Percentiles rank a stretch among this genome's conserved stretches.
Conservation (phyloP, 2,113 vertebrate genomes). For the Forbesichthys agassizii region DNA sequence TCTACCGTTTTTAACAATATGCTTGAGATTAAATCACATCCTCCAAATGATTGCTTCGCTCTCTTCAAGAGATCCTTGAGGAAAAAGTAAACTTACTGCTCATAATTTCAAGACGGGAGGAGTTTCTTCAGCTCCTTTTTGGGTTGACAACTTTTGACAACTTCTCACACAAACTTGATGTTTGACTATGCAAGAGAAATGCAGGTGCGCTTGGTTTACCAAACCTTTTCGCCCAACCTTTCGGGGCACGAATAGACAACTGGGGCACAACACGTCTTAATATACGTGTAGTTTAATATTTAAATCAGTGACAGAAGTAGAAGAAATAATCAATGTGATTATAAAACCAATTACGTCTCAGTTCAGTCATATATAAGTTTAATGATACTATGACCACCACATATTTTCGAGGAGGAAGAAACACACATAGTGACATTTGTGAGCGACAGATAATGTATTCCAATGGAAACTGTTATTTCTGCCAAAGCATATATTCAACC, state of each 20-base stretch:
- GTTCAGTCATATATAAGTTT: not conserved
- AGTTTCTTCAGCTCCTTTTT: conserved; percentile 74
- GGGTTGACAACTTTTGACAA: conserved; percentile 79
- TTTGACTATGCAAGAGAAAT: conserved; percentile 55
- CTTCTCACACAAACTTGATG: conserved; percentile 78
- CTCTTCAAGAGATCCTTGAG: conserved; percentile 26
- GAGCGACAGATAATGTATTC: conserved; percentile 43
- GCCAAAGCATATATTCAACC: conserved; percentile 13
- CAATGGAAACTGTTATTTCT: conserved; percentile 48
- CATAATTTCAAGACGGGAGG: conserved; percentile 80
- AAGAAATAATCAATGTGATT: too few species aligned
- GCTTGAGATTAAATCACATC: not conserved
- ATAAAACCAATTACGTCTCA: not conserved
- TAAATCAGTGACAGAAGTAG: too few species aligned
- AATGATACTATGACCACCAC: not conserved
- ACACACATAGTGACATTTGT: conserved; percentile 21
- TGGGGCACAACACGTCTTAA: not conserved
- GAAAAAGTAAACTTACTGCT: conserved; percentile 80
- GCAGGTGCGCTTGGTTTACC: conserved; percentile 28
- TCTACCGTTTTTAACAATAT: not conserved
- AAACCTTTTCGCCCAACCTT: not conserved
- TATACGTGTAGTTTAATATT: not conserved
- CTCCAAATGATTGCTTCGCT: conserved; percentile 2
- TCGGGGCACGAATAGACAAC: conserved; percentile 1
- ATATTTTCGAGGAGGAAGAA: conserved; percentile 39